phyloP scores from a whole-genome alignment of 2,888 invertebrate genomes.

The Drosophila pegasa region DNA sequence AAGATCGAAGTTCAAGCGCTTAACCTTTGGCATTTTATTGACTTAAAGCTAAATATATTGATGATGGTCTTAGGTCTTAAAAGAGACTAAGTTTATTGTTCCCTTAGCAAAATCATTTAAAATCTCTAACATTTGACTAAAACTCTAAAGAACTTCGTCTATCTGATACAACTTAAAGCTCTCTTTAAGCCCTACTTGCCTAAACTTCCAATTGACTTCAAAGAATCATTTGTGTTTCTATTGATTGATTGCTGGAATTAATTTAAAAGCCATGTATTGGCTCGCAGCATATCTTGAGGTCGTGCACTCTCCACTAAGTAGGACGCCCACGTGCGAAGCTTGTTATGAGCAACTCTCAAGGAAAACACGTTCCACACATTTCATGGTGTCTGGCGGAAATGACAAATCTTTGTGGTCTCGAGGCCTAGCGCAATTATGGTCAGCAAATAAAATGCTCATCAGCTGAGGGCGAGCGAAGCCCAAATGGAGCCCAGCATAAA shows the following conservation, averaged over 20 bases:
- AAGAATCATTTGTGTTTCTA: not conserved
- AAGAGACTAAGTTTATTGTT: too few species aligned
- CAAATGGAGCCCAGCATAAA: slow-evolving; percentile 47
- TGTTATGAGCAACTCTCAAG: slow-evolving; percentile 27
- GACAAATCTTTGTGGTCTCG: slow-evolving; percentile 59
- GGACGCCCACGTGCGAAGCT: not conserved
- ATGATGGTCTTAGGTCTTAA: too few species aligned
- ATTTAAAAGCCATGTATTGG: not conserved
- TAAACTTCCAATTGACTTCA: not conserved
- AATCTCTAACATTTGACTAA: too few species aligned
- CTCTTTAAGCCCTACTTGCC: not conserved
- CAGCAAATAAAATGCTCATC: slow-evolving; percentile 68
- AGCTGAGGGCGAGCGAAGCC: slow-evolving; percentile 19
- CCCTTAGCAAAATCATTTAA: too few species aligned
- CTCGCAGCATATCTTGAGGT: slow-evolving; percentile 7
- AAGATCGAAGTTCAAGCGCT: not conserved
- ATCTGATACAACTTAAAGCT: not conserved
- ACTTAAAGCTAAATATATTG: too few species aligned
- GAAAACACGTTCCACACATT: slow-evolving; percentile 59
- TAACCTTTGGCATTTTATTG: too few species aligned
- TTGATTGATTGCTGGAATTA: slow-evolving; percentile 5
- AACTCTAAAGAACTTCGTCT: too few species aligned
- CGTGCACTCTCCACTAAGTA: not conserved
- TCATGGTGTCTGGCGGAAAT: slow-evolving; percentile 36
- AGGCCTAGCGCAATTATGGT: slow-evolving; percentile 59